Evolutionary conservation across 2,888 invertebrate species (phyloP).

Genomic region (Thecocarcelia acutangulata): DNA sequence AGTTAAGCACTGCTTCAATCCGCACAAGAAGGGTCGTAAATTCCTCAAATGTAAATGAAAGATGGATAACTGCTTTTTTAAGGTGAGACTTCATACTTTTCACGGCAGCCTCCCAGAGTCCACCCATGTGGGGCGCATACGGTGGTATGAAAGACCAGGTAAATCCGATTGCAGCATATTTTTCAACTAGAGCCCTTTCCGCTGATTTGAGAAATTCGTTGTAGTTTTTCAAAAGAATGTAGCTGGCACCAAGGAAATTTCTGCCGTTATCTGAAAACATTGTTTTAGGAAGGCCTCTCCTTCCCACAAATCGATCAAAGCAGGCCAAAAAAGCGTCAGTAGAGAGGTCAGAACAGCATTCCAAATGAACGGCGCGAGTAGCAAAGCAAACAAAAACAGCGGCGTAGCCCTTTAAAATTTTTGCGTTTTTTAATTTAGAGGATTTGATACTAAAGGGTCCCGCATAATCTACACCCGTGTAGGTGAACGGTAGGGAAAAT

Average conservation of each 20-base stretch:
- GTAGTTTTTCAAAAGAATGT: conserved; percentile 17
- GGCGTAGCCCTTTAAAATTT: conserved; percentile 21
- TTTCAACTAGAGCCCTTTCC: too few relatives aligned
- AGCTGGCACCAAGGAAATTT: background rate
- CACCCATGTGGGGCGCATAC: background rate
- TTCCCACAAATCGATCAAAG: background rate
- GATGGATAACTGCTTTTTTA: background rate
- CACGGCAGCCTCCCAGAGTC: conserved; percentile 3
- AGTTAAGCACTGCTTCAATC: background rate
- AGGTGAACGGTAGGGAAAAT: conserved; percentile 43
- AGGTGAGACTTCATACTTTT: conserved; percentile 19
- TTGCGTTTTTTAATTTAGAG: conserved; percentile 18
- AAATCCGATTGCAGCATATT: background rate
- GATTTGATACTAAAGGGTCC: conserved; percentile 61
- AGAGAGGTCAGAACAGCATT: conserved; percentile 27
- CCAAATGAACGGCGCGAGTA: background rate
- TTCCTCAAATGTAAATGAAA: conserved; percentile 2
- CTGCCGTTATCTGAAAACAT: background rate
- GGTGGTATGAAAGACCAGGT: conserved; percentile 1
- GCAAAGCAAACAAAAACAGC: background rate
- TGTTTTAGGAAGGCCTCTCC: background rate
- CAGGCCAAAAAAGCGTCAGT: background rate
- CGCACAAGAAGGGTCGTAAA: background rate
- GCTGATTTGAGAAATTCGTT: conserved; percentile 3
- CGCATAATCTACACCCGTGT: conserved; percentile 55